Evolutionary conservation across 2,797 vertebrate species (phyloP).

Genomic region (Taeniopygia guttata): DNA sequence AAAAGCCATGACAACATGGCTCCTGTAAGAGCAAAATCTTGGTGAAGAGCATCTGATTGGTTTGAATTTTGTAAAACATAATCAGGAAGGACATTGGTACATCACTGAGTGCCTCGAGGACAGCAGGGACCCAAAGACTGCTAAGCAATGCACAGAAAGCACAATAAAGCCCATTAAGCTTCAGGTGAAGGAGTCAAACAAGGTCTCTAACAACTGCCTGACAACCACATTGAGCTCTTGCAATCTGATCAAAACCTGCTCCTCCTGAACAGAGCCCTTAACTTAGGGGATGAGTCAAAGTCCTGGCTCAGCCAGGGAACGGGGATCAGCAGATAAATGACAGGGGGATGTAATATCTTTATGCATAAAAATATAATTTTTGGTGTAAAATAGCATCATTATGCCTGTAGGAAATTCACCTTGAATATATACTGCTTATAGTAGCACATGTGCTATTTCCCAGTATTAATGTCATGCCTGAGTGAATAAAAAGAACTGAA

Average conservation of each 20-base stretch:
- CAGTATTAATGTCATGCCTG: neutral
- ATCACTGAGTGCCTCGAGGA: constrained; percentile 8
- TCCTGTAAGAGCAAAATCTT: neutral
- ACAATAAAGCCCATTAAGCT: constrained; percentile 37
- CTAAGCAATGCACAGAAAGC: neutral
- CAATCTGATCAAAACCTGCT: neutral
- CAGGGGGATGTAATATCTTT: neutral
- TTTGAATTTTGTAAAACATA: constrained; percentile 43
- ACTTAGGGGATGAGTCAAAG: neutral
- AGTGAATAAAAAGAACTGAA: neutral
- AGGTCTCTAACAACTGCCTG: constrained; percentile 24
- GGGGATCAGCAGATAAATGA: neutral
- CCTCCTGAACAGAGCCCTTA: neutral
- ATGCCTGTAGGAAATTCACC: neutral
- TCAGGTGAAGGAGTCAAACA: constrained; percentile 37
- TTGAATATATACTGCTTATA: neutral
- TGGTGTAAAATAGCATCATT: neutral
- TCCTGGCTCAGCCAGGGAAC: neutral
- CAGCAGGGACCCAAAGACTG: constrained; percentile 14
- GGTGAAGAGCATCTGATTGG: neutral
- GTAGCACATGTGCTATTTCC: neutral
- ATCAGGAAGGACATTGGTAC: neutral
- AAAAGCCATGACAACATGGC: neutral
- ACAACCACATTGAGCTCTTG: neutral
- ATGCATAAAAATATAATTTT: neutral